Evolutionary conservation across 2,888 invertebrate species (phyloP).

Genomic region (Ischnura elegans): DNA sequence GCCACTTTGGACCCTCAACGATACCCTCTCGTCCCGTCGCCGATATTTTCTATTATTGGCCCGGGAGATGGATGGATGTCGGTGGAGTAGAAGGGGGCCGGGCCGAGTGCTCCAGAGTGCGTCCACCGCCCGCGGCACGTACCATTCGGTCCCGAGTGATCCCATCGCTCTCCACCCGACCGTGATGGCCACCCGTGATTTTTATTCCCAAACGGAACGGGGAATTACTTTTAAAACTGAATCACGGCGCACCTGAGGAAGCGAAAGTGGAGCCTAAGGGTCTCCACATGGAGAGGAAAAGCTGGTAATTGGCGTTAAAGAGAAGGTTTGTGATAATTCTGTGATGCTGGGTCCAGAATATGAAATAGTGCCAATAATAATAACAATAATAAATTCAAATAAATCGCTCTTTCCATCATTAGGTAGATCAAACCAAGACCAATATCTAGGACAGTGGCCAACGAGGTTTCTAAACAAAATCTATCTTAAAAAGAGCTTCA

Average conservation of each 20-base stretch:
- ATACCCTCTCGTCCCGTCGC: not conserved
- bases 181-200: conserved; percentile 6
- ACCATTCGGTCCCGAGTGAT: not conserved
- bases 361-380: no score
- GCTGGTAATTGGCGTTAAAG: no score
- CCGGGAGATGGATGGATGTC: not conserved
- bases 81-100: not conserved
- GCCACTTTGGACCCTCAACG: not conserved
- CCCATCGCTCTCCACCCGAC: not conserved
- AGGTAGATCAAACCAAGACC: no score
- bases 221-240: not conserved
- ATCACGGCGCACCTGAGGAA: not conserved
- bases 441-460: no score
- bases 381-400: no score
- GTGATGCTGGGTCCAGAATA: no score
- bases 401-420: no score
- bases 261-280: not conserved
- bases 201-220: not conserved
- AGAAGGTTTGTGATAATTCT: no score
- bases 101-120: not conserved
- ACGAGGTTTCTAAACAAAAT: no score
- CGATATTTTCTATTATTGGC: conserved; percentile 29
- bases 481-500: no score
- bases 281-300: not conserved
- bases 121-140: not conserved